phyloP scores from a whole-genome alignment of 2,888 invertebrate genomes.

The Drosophila ustulata region DNA sequence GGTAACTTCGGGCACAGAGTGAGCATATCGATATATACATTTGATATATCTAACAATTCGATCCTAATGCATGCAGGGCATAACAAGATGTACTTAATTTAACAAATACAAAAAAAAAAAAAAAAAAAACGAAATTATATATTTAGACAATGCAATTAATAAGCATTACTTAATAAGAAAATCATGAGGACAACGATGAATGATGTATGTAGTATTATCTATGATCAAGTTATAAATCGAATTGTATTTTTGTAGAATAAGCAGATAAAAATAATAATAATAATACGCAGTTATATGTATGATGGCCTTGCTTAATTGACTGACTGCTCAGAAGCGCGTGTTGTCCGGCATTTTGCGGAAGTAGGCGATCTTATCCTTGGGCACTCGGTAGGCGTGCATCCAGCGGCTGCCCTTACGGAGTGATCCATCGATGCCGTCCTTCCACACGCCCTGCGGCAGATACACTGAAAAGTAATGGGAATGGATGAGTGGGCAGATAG shows the following conservation, averaged over 20 bases:
- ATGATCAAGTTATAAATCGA: constrained; percentile 16
- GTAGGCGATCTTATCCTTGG: constrained; percentile 92
- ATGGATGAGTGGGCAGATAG: background rate
- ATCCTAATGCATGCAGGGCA: constrained; percentile 27
- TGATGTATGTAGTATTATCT: constrained; percentile 35
- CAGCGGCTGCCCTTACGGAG: constrained; percentile 94
- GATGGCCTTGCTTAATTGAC: constrained; percentile 1
- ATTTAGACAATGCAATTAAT: constrained; percentile 2
- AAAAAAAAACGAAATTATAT: constrained; percentile 6
- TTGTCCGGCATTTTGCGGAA: constrained; percentile 94
- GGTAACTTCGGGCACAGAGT: constrained; percentile 14
- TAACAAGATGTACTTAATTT: constrained; percentile 35
- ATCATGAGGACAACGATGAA: constrained; percentile 1
- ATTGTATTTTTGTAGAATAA: constrained; percentile 28
- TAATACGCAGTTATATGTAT: constrained; percentile 29
- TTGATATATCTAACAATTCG: constrained; percentile 7
- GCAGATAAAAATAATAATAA: constrained; percentile 16
- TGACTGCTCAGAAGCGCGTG: constrained; percentile 87
- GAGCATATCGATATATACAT: background rate
- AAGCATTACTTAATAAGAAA: constrained; percentile 5
- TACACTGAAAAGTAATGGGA: constrained; percentile 87
- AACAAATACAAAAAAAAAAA: constrained; percentile 7
- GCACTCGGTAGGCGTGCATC: constrained; percentile 95
- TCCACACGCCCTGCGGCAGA: constrained; percentile 96
- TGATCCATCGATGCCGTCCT: constrained; percentile 94